Percentiles rank a stretch among this genome's conserved stretches.
phyloP scores from a whole-genome alignment of 2,888 invertebrate species.

The Pheosia gnoma region DNA sequence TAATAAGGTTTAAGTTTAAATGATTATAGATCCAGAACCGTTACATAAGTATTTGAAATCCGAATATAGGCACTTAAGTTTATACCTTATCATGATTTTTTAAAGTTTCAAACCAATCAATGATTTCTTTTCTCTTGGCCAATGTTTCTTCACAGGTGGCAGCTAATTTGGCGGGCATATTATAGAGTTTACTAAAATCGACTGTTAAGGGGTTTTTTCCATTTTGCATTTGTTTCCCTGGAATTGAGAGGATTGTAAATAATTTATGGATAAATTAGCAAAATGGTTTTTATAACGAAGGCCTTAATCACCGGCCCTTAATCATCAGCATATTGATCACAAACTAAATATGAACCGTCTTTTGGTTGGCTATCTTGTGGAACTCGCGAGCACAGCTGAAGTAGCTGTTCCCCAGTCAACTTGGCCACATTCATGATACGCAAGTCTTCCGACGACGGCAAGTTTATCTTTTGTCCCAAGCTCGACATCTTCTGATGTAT shows the following conservation, averaged over 20 bases:
- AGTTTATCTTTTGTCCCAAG: conserved; percentile 51
- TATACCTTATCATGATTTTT: conserved; percentile 58
- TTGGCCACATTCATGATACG: conserved; percentile 68
- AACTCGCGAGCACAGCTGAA: conserved; percentile 56
- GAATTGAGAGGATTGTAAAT: neutral
- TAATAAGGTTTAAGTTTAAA: neutral
- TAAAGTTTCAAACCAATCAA: conserved; percentile 65
- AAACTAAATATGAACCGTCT: neutral
- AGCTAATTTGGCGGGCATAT: conserved; percentile 63
- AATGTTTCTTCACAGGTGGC: conserved; percentile 66
- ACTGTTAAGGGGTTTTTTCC: conserved; percentile 38
- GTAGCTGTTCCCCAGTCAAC: conserved; percentile 62
- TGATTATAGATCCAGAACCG: neutral
- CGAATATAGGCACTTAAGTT: neutral
- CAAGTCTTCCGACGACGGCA: conserved; percentile 64
- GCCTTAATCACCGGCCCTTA: too few relatives aligned
- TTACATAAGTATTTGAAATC: too few relatives aligned
- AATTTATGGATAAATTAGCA: neutral
- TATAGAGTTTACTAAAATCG: conserved; percentile 59
- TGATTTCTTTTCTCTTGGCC: conserved; percentile 64
- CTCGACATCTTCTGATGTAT: conserved; percentile 56
- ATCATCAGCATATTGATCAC: neutral
- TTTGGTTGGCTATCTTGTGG: conserved; percentile 14
- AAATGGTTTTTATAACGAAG: too few relatives aligned
- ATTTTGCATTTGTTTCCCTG: conserved; percentile 11